phyloP scores from a whole-genome alignment of 1,140 invertebrate species.

The Drosophila elegans region DNA sequence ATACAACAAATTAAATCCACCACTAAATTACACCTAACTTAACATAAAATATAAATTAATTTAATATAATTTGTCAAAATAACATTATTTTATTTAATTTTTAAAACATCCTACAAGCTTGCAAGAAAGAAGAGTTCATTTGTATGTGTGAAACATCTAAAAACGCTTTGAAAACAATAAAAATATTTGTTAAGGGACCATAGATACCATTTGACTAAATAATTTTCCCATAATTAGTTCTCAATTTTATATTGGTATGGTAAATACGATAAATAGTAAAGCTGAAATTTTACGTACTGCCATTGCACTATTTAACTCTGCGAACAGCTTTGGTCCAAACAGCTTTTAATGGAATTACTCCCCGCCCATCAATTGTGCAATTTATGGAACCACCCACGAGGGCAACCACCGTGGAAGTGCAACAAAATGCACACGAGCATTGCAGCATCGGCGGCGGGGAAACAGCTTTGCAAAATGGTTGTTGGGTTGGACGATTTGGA shows the following conservation, averaged over 20 bases:
- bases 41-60: too few relatives aligned
- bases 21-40: too few relatives aligned
- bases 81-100: too few relatives aligned
- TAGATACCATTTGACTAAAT: too few relatives aligned
- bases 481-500: constrained; percentile 62
- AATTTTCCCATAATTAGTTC: too few relatives aligned
- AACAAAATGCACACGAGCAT: constrained; percentile 70
- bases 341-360: constrained; percentile 19
- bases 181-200: too few relatives aligned
- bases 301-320: not conserved
- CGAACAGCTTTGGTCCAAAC: not conserved
- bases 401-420: constrained; percentile 46
- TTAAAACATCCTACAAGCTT: too few relatives aligned
- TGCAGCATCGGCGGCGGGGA: constrained; percentile 26
- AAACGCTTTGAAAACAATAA: too few relatives aligned
- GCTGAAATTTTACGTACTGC: not conserved
- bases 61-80: too few relatives aligned
- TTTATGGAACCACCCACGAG: constrained; percentile 34
- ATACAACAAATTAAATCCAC: too few relatives aligned
- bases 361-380: constrained; percentile 29
- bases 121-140: too few relatives aligned
- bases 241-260: not conserved
- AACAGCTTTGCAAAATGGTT: constrained; percentile 68
- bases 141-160: too few relatives aligned
- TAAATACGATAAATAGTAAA: not conserved